Base-by-base conservation (phyloP, 2,797 vertebrate genomes). In the Nyctibius grandis region DNA sequence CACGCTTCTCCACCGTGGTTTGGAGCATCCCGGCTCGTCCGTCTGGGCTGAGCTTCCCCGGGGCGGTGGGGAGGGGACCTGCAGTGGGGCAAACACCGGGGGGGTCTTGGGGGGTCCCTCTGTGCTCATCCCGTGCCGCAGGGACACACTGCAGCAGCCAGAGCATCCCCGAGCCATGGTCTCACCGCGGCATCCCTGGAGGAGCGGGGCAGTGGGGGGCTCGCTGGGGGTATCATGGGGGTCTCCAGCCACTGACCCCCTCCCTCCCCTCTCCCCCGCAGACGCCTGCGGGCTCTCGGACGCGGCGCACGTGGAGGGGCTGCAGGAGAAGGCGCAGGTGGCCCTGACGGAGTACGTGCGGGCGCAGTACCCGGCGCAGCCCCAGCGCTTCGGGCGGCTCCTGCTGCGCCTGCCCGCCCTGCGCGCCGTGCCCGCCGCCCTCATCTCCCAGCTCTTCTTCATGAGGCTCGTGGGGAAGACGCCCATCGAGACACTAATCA, bases 361-460 rank as follows among this genome's bases (percentile, higher is more conserved):
- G 16, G 98, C 99, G 28, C 99, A 99, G 97, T 99, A 99, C 95
- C 99, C 99, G 0, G 97, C 98, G 2, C 99, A 99, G 96, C 99
- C 99, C 1, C 99, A 99, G 92, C 99, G 99, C 64, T 99, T 99
- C 2, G 99, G 99, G 6, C 98, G 99, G 9, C 98, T 99, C 69
- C 98, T 99, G 28, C 98, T 99, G 63, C 98, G 99, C 21, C 98
- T 99, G 38, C 99, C 99, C 0, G 99, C 99, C 2, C 98, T 99
- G 44, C 98, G 99, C 0, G 99, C 99, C 0, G 99, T 99, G 15
- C 99, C 99, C 0, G 99, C 99, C 47, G 98, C 96, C 51, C 99
- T 99, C 98, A 99, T 99, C 96, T 99, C 99, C 6, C 99, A 99
- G 97, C 98, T 99, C 63, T 99, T 99, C 96, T 99, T 99, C 97